A percentile compares a stretch with the other conserved stretches of the same genome.
Conservation (phyloP, 2,888 invertebrate genomes). For the Drosophila conformis region DNA sequence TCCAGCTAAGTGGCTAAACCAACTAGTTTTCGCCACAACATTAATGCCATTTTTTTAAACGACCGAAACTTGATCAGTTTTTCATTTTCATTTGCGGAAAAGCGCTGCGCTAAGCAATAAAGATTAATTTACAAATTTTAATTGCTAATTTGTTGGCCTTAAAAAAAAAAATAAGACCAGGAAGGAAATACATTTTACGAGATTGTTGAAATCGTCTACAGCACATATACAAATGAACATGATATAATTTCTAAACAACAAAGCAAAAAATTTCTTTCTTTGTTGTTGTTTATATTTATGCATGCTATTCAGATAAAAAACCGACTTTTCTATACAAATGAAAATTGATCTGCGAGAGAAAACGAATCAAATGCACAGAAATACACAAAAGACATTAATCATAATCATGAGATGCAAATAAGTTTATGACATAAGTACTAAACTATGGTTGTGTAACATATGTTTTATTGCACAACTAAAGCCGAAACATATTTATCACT, state of each 20-base stretch:
- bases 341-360: not conserved
- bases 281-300: not conserved
- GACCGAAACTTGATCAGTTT: conserved; percentile 57
- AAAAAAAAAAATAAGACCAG: conserved; percentile 31
- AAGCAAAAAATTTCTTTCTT: not conserved
- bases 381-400: not conserved
- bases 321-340: not conserved
- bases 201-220: conserved; percentile 28
- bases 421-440: not conserved
- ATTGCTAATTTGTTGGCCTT: conserved; percentile 41
- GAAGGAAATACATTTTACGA: conserved; percentile 28
- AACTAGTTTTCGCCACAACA: conserved; percentile 59
- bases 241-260: not conserved
- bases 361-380: not conserved
- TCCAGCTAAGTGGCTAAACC: conserved; percentile 40
- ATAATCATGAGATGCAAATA: not conserved
- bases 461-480: not conserved
- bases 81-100: conserved; percentile 71
- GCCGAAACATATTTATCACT: not conserved
- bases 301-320: not conserved
- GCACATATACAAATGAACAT: not conserved
- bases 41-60: conserved; percentile 48
- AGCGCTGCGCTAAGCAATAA: conserved; percentile 30
- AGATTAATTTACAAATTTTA: conserved; percentile 28
- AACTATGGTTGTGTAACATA: conserved; percentile 16